phyloP scores from a whole-genome alignment of 2,113 vertebrate species.

The Calypte anna region DNA sequence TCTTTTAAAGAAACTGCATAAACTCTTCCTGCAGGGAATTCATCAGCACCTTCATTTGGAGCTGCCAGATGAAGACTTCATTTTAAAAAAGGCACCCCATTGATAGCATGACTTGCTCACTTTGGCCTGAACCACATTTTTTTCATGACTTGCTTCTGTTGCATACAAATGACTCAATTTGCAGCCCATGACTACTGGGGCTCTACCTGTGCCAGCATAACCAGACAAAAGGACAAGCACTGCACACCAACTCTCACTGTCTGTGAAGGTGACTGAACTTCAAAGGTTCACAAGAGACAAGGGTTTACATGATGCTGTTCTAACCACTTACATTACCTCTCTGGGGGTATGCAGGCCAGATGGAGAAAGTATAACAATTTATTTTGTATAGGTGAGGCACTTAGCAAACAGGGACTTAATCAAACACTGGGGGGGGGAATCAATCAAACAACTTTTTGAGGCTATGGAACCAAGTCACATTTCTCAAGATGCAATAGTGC shows the following conservation, averaged over 20 bases:
- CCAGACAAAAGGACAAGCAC: background rate
- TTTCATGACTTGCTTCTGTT: background rate
- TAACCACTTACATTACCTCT: background rate
- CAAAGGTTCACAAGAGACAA: background rate
- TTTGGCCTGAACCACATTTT: background rate
- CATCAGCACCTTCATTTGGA: background rate
- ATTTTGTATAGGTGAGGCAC: background rate
- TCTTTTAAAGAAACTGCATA: background rate
- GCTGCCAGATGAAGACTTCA: background rate
- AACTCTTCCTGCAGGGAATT: background rate
- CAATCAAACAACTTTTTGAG: accelerated
- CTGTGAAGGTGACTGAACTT: background rate
- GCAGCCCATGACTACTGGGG: background rate
- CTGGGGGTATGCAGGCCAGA: background rate
- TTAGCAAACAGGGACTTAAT: background rate
- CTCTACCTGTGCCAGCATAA: background rate
- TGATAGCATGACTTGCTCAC: background rate
- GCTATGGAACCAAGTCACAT: background rate
- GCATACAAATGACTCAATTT: background rate
- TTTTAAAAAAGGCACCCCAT: background rate
- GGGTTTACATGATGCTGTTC: background rate
- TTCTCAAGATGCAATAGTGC: accelerated
- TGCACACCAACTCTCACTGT: background rate
- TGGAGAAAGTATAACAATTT: accelerated
- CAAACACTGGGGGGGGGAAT: background rate